Base-by-base conservation (phyloP, 2,797 vertebrate species). In the Acomys russatus region DNA sequence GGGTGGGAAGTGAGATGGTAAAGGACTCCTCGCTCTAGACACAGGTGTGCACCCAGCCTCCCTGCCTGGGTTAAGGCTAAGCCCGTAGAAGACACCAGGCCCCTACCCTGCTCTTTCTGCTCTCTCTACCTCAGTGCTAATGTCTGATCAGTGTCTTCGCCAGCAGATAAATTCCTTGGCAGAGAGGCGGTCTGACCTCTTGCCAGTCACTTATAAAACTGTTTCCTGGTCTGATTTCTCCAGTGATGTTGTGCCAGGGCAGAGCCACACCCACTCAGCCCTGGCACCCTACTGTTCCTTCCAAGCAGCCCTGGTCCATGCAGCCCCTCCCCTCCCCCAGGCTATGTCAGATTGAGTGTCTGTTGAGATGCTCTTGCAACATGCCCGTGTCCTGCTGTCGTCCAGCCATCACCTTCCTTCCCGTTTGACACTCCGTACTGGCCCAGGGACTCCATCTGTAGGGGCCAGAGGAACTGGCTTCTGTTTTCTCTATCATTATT, bases 31-130 rank as follows among this genome's bases (percentile, higher is more conserved):
- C 23, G 0, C 0, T 71, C 35, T 73, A 33, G 54, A 18, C 38
- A 12, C 30, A 23, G 18, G 20, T n/a, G 44, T n/a, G 51, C 51
- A 49, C 51, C 23, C 54, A 49, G 78, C 64, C 77, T 35, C 51
- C 17, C 28, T 86, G 22, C 91, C 33, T 0, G 17, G 22, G 71
- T 56, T 2, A 54, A 18, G 4, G 0, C 6, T 4, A 20, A 66
- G 51, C 33, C 35, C 49, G 0, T 0, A 0, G 0, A 35, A 44
- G 44, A 35, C 28, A 0, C 20, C 0, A 8, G 77, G 25, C 64
- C 74, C 51, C 23, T 8, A 38, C 20, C 38, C 1, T 7, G 28
- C 44, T 44, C 44, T 3, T 44, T 44, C 44, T 18, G 23, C 0
- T 18, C 61, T 33, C 44, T 74, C 30, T 71, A 61, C 56, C 0